Evolutionary conservation across 1,140 invertebrate genomes (phyloP).

Genomic region (Neodiprion lecontei): DNA sequence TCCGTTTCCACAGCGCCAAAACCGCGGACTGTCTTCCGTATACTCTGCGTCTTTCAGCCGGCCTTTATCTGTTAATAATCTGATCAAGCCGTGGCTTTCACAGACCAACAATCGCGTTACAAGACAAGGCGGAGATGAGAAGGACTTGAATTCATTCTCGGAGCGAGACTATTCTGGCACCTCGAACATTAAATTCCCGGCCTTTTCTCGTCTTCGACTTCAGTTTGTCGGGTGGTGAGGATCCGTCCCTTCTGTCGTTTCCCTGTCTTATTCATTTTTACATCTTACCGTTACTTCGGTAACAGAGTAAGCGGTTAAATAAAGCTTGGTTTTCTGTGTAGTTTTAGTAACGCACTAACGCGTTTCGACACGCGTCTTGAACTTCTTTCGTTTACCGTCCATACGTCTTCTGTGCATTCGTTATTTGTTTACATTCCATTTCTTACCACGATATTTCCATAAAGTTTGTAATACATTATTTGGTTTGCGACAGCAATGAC

Average conservation of each 20-base stretch:
- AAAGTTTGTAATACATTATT: too few species aligned
- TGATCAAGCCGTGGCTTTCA: slow-evolving; percentile 33
- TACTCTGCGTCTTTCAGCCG: slow-evolving; percentile 25
- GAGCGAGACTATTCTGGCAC: background rate
- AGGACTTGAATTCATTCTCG: slow-evolving; percentile 11
- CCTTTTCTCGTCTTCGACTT: background rate
- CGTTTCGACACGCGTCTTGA: too few species aligned
- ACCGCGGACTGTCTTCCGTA: slow-evolving; percentile 12
- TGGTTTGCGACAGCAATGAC: too few species aligned
- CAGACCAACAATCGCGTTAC: slow-evolving; percentile 37
- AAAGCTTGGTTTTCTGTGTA: too few species aligned
- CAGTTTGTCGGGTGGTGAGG: background rate
- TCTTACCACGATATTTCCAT: too few species aligned
- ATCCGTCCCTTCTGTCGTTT: slow-evolving; percentile 1
- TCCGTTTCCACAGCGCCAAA: too few species aligned
- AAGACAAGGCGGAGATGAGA: slow-evolving; percentile 29
- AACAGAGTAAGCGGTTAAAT: too few species aligned
- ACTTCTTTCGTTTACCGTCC: too few species aligned
- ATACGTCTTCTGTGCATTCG: too few species aligned
- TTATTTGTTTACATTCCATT: too few species aligned
- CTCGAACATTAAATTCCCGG: slow-evolving; percentile 11
- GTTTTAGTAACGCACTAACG: too few species aligned
- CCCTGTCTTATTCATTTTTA: background rate
- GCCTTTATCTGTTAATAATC: slow-evolving; percentile 39
- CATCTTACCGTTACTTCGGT: too few species aligned